phyloP scores from a whole-genome alignment of 2,888 invertebrate genomes.

The Drosophila siamana region DNA sequence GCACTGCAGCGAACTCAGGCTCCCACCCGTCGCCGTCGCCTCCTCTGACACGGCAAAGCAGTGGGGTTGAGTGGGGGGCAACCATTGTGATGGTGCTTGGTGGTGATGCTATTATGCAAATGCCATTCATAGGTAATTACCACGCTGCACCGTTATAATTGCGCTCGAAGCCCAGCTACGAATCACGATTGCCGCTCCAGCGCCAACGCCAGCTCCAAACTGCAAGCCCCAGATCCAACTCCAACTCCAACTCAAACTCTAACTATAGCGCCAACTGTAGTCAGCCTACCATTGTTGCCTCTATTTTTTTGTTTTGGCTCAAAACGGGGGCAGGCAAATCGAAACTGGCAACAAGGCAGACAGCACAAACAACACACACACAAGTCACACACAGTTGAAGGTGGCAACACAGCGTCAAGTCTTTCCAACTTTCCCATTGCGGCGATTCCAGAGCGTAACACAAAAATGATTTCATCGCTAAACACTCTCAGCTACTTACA shows the following conservation, averaged over 20 bases:
- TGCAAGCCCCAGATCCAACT: constrained; percentile 2
- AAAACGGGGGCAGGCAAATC: constrained; percentile 50
- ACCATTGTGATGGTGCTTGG: neutral
- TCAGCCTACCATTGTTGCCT: constrained; percentile 24
- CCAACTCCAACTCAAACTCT: neutral
- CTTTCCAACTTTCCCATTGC: constrained; percentile 67
- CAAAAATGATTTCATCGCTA: constrained; percentile 52
- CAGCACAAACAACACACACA: constrained; percentile 1
- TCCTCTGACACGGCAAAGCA: constrained; percentile 4
- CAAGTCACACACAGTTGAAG: constrained; percentile 21
- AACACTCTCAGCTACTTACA: constrained; percentile 6
- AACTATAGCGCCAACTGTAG: constrained; percentile 5
- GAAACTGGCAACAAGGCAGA: constrained; percentile 67
- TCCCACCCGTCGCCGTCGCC: constrained; percentile 34
- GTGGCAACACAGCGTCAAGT: constrained; percentile 44
- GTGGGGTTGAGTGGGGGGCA: neutral
- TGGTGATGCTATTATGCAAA: constrained; percentile 77
- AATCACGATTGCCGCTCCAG: constrained; percentile 75
- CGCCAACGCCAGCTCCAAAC: constrained; percentile 21
- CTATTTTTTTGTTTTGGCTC: constrained; percentile 18
- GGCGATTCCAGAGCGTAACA: constrained; percentile 41
- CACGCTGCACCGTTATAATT: constrained; percentile 83
- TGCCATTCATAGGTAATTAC: constrained; percentile 82
- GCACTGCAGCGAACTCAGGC: constrained; percentile 29
- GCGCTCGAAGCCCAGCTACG: constrained; percentile 82